Conservation (phyloP, 2,797 vertebrate species). For the Mionectes olivaceus region DNA sequence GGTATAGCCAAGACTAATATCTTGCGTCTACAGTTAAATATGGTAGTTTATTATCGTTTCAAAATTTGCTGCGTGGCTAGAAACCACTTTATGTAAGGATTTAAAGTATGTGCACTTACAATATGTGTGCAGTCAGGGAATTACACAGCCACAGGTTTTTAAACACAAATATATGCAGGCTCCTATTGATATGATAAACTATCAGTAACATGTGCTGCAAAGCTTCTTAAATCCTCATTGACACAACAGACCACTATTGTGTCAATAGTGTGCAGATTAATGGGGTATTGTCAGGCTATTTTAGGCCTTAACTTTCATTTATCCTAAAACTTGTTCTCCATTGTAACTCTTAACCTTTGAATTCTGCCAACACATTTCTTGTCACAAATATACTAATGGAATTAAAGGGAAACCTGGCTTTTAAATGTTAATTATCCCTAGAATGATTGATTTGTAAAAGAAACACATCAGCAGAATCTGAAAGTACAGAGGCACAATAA, state of each 20-base stretch:
- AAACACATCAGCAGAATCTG: constrained; percentile 49
- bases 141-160: constrained; percentile 69
- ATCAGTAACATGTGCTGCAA: constrained; percentile 72
- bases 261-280: constrained; percentile 76
- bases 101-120: constrained; percentile 39
- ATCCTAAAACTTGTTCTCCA: constrained; percentile 79
- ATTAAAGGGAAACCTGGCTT: constrained; percentile 67
- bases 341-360: constrained; percentile 75
- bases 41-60: constrained; percentile 40
- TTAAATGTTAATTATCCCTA: constrained; percentile 65
- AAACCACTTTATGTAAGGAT: constrained; percentile 42
- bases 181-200: constrained; percentile 76
- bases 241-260: constrained; percentile 72
- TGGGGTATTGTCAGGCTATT: constrained; percentile 72
- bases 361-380: constrained; percentile 74
- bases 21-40: constrained; percentile 41
- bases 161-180: constrained; percentile 73
- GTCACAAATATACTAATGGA: constrained; percentile 64
- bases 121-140: constrained; percentile 51
- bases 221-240: constrained; percentile 74
- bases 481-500: constrained; percentile 1
- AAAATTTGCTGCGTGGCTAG: constrained; percentile 47
- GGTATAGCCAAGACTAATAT: constrained; percentile 18
- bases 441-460: constrained; percentile 63
- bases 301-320: constrained; percentile 75